Base-by-base conservation (phyloP, 2,113 vertebrate species). In the Corythornis cristatus region DNA sequence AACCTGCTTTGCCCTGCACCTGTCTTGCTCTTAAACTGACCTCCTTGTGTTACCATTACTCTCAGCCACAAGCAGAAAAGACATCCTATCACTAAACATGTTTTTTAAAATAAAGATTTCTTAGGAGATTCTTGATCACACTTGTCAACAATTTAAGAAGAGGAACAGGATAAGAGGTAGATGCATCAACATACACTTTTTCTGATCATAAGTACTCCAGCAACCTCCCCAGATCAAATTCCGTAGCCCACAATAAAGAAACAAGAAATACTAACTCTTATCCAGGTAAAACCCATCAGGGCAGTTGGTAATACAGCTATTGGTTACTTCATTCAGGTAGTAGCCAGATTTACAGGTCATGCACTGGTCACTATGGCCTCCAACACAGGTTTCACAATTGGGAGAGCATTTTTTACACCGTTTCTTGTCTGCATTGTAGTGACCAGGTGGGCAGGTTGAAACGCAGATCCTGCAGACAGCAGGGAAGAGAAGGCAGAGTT, bases 401-500 rank as follows among this genome's bases (percentile, higher is more conserved):
- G 99, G 98, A 28, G 98, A 98, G 90, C 99, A 99, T 96, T 99
- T 99, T 95, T 99, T 98, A 97, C 99, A 99, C 42, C 99, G 98
- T 91, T 99, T 99, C 97, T 98, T 98, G 90, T 99, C 99, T 31
- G 99, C 99, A 8, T 98, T 98, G 97, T 99, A 99, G 98, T 99
- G 99, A 78, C 99, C 99, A 61, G 98, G 96, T 40, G 99, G 99
- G 92, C 99, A 99, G 96, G 98, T 99, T 0, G 98, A 98, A 95
- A 99, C 99, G 94, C 99, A 99, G 96, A 98, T 99, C 96, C 99
- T 99, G 96, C 60, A 64, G 96, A 81, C 75, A 60, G 88, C 66
- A 87, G 88, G 37, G 83, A 25, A 95, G 66, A 95, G 86, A 94
- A 97, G 78, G 79, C 43, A 94, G 31, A 94, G 45, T 90, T 1